Conservation (phyloP, 2,888 invertebrate species). For the Napeogenes inachia region DNA sequence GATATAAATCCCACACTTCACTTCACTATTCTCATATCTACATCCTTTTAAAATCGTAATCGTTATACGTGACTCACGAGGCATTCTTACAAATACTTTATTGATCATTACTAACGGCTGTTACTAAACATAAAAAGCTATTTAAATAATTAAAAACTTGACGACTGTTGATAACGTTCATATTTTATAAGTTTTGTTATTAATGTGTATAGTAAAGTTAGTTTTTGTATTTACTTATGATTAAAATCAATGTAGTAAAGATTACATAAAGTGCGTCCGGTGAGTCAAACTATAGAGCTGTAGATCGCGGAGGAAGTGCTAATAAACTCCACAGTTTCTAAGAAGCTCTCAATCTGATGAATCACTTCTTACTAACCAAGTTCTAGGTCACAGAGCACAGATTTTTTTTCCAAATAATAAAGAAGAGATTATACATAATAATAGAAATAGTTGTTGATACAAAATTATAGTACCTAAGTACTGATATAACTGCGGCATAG, state of each 20-base stretch:
- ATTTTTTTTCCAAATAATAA: slow-evolving; percentile 12
- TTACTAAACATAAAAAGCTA: slow-evolving; percentile 25
- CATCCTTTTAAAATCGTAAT: slow-evolving; percentile 48
- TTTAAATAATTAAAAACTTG: not conserved
- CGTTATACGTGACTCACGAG: slow-evolving; percentile 43
- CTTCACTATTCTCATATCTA: slow-evolving; percentile 36
- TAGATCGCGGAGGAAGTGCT: slow-evolving; percentile 52
- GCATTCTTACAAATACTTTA: slow-evolving; percentile 35
- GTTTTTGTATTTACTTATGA: not conserved
- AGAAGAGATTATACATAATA: no score
- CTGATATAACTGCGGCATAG: no score
- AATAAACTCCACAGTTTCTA: slow-evolving; percentile 56
- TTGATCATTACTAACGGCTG: slow-evolving; percentile 46
- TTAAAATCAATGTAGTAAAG: slow-evolving; percentile 10
- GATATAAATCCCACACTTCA: slow-evolving; percentile 35
- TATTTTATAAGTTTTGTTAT: not conserved
- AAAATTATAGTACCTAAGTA: no score
- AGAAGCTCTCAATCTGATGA: slow-evolving; percentile 47
- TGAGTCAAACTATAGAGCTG: slow-evolving; percentile 37
- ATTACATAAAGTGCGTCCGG: slow-evolving; percentile 21
- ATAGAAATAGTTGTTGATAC: no score
- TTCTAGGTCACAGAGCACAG: slow-evolving; percentile 68
- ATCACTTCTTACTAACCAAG: slow-evolving; percentile 49
- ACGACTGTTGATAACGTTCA: not conserved
- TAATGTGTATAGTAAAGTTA: no score